phyloP scores from a whole-genome alignment of 2,888 invertebrate species.

The Calameuta pallipes region DNA sequence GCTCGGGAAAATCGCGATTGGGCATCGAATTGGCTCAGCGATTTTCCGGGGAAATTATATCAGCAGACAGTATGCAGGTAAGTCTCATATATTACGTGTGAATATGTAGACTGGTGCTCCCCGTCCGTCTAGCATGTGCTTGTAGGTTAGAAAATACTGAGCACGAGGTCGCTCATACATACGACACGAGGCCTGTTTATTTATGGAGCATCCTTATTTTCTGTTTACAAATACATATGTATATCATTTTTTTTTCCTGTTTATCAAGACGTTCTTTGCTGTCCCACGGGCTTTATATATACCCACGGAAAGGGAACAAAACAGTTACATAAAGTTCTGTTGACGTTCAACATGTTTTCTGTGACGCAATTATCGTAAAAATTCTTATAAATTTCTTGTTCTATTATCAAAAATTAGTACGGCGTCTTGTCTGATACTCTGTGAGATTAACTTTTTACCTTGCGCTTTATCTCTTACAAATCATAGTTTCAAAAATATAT shows the following conservation, averaged over 20 bases:
- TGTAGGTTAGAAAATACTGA: conserved; percentile 8
- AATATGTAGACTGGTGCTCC: not conserved
- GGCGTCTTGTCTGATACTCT: no score
- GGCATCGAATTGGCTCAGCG: conserved; percentile 89
- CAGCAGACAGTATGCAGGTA: conserved; percentile 99
- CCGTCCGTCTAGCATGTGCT: not conserved
- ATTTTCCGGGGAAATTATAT: conserved; percentile 92
- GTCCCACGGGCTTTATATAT: not conserved
- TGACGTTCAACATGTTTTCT: no score
- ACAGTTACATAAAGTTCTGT: not conserved
- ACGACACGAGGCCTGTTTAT: not conserved
- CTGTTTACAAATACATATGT: not conserved
- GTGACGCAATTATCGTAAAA: no score
- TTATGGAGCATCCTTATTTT: not conserved
- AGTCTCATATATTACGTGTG: conserved; percentile 22
- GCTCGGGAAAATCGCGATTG: conserved; percentile 96
- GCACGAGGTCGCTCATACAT: not conserved
- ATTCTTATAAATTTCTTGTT: no score
- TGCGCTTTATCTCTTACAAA: no score
- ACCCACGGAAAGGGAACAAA: not conserved
- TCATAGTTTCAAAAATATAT: no score
- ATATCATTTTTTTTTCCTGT: not conserved
- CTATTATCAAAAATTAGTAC: no score
- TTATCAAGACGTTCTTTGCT: not conserved
- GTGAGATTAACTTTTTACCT: no score